phyloP scores from a whole-genome alignment of 1,140 invertebrate species.

The Zophobas atratus region DNA sequence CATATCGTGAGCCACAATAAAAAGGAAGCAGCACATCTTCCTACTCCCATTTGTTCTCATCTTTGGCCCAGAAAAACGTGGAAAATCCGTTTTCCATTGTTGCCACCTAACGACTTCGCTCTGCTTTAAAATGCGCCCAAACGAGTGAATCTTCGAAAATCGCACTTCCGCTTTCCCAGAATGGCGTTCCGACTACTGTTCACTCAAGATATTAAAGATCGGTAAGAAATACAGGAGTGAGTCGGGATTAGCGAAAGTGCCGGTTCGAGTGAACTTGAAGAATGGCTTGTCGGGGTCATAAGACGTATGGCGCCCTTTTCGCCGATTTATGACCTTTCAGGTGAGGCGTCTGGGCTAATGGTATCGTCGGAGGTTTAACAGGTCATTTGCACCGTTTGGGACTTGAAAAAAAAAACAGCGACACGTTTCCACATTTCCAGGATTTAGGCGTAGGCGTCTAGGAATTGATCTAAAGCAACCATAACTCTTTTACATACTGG shows the following conservation, averaged over 20 bases:
- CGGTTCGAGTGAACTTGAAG: slow-evolving; percentile 24
- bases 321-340: slow-evolving; percentile 1
- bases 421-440: too few species aligned
- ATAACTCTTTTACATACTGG: not conserved
- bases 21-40: slow-evolving; percentile 39
- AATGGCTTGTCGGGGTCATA: slow-evolving; percentile 31
- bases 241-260: slow-evolving; percentile 34
- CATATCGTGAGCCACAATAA: slow-evolving; percentile 20
- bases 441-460: too few species aligned
- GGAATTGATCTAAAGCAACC: too few species aligned
- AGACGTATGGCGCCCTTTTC: not conserved
- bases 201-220: slow-evolving; percentile 32
- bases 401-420: too few species aligned
- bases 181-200: slow-evolving; percentile 22
- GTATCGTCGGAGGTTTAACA: not conserved
- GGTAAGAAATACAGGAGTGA: slow-evolving; percentile 26
- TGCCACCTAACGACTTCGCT: not conserved
- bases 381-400: not conserved
- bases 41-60: slow-evolving; percentile 30
- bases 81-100: slow-evolving; percentile 1
- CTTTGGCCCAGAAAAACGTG: not conserved
- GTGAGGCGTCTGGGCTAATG: not conserved
- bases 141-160: slow-evolving; percentile 3
- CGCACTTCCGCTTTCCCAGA: slow-evolving; percentile 18
- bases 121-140: not conserved